These are phyloP conservation scores for Halocaridina rubra DNA, from an alignment of 2,888 invertebrate genomes.

Conservation along the genomic window DNA sequence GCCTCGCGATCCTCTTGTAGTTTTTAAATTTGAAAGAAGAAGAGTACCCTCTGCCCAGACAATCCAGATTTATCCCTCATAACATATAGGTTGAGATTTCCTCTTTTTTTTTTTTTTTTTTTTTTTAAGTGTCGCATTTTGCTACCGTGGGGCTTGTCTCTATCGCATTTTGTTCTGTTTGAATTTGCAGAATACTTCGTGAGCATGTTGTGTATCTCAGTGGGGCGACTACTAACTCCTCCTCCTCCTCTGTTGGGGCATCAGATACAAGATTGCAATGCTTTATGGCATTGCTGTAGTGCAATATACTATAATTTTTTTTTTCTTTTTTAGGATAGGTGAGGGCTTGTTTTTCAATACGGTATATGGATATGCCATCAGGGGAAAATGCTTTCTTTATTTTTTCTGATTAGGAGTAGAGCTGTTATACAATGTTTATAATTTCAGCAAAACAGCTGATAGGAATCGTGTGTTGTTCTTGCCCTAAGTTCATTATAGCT, in stretches of 20 bases:
- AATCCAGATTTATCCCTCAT: slow-evolving; percentile 6
- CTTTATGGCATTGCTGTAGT: background rate
- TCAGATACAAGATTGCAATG: slow-evolving; percentile 34
- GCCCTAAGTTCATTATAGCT: too few species aligned
- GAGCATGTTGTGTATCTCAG: slow-evolving; percentile 37
- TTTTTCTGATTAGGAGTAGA: too few species aligned
- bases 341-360: too few species aligned
- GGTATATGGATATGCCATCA: too few species aligned
- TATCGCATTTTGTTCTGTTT: slow-evolving; percentile 7
- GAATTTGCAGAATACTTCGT: slow-evolving; percentile 8
- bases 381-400: too few species aligned
- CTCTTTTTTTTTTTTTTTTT: background rate
- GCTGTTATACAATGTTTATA: too few species aligned
- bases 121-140: too few species aligned
- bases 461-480: too few species aligned
- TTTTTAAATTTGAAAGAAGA: too few species aligned
- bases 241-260: too few species aligned
- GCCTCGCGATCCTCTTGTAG: slow-evolving; percentile 23
- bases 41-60: slow-evolving; percentile 23
- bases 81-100: background rate
- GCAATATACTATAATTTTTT: background rate
- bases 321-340: background rate
- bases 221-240: slow-evolving; percentile 1
- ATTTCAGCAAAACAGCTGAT: too few species aligned
- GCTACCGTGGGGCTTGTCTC: slow-evolving; percentile 22